phyloP scores from a whole-genome alignment of 2,888 invertebrate genomes.

The Craniophora ligustri region DNA sequence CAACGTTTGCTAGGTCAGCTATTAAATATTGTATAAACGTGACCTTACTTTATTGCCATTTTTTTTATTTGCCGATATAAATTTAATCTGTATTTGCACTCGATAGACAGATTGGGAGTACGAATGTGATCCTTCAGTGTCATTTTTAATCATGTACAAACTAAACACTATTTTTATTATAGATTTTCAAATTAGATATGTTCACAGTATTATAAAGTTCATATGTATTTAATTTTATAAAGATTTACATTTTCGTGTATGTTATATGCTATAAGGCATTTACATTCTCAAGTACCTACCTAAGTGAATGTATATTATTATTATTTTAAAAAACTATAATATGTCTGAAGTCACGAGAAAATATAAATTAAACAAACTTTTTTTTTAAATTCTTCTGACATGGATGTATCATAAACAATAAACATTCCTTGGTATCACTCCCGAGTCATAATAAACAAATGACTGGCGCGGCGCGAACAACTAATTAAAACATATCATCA shows the following conservation, averaged over 20 bases:
- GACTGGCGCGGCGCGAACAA: slow-evolving; percentile 50
- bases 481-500: slow-evolving; percentile 58
- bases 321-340: not conserved
- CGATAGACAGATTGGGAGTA: not conserved
- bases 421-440: slow-evolving; percentile 49
- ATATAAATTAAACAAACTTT: not conserved
- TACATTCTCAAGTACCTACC: too few species aligned
- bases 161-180: too few species aligned
- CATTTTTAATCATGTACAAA: slow-evolving; percentile 9
- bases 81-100: not conserved
- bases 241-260: too few species aligned
- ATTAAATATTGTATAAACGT: too few species aligned
- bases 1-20: too few species aligned
- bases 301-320: too few species aligned
- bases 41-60: too few species aligned
- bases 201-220: too few species aligned
- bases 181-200: too few species aligned
- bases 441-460: slow-evolving; percentile 46
- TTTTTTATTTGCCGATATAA: not conserved
- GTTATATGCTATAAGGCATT: too few species aligned
- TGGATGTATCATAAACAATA: slow-evolving; percentile 35
- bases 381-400: not conserved
- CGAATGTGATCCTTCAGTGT: not conserved
- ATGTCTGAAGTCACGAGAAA: not conserved
- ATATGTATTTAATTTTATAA: too few species aligned